Evolutionary conservation across 2,113 vertebrate species (phyloP).

Genomic region (Eurypyga helias): DNA sequence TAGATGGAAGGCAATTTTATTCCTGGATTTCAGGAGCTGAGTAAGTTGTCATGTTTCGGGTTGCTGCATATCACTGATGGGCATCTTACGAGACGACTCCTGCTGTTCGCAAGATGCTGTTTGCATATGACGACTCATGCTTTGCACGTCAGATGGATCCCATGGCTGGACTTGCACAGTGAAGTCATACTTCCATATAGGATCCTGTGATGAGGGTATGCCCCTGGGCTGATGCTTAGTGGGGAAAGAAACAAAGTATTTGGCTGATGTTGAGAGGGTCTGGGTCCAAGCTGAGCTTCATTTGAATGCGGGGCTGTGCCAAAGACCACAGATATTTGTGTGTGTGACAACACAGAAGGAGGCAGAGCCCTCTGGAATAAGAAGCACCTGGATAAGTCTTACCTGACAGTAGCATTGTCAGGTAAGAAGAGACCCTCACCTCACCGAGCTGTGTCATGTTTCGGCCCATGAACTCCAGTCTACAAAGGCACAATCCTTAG

Average conservation of each 20-base stretch:
- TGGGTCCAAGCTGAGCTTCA: background rate
- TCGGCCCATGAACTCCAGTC: background rate
- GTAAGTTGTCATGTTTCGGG: background rate
- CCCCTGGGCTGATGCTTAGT: background rate
- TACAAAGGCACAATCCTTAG: background rate
- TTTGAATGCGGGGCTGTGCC: background rate
- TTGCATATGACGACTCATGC: no score
- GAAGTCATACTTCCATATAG: background rate
- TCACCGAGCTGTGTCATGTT: rapidly evolving
- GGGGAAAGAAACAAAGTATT: background rate
- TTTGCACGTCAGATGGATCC: background rate
- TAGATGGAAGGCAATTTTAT: background rate
- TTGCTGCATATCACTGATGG: background rate
- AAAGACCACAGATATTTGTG: background rate
- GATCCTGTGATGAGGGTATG: background rate
- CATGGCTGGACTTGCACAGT: background rate
- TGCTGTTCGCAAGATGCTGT: background rate
- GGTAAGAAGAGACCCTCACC: background rate
- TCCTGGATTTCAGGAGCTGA: background rate
- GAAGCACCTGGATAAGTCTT: background rate
- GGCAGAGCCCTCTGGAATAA: background rate
- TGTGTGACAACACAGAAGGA: background rate
- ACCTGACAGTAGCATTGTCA: background rate
- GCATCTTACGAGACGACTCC: background rate
- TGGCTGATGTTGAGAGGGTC: background rate